These are phyloP conservation scores for Corbicula japonica DNA, from an alignment of 2,888 invertebrate species.

Conservation along the genomic window DNA sequence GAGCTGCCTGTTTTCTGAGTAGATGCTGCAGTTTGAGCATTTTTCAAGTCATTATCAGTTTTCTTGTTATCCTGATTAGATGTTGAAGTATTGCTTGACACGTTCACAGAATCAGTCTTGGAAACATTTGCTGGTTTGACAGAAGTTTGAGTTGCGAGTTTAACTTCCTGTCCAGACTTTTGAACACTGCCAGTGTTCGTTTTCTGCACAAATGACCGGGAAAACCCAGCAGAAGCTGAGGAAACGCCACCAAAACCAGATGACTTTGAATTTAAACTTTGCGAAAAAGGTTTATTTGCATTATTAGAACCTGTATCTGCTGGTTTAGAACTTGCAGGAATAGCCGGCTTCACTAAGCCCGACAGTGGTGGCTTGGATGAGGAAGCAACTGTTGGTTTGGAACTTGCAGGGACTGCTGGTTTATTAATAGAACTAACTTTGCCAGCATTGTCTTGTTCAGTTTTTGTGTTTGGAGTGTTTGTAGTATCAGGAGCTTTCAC, in stretches of 20 bases:
- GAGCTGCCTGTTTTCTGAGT: conserved; percentile 20
- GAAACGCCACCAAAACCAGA: conserved; percentile 26
- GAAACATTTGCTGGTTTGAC: conserved; percentile 16
- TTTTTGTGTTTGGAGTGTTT: too few relatives aligned
- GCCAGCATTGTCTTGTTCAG: too few relatives aligned
- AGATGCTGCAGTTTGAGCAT: conserved; percentile 16
- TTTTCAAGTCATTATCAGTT: conserved; percentile 41
- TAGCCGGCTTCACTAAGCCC: not conserved
- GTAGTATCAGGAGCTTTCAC: conserved; percentile 26
- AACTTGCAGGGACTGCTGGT: not conserved
- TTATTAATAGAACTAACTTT: conserved; percentile 8
- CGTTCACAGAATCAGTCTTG: conserved; percentile 34
- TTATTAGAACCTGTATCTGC: conserved; percentile 15
- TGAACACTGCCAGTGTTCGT: conserved; percentile 3
- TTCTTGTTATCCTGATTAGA: conserved; percentile 32
- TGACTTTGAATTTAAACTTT: conserved; percentile 17
- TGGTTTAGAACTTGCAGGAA: conserved; percentile 16
- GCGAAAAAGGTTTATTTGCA: conserved; percentile 30
- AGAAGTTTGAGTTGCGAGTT: conserved; percentile 6
- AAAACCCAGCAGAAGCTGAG: conserved; percentile 16
- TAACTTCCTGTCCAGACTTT: conserved; percentile 8
- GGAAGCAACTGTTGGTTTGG: conserved; percentile 25
- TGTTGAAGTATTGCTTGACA: conserved; percentile 19
- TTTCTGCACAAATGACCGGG: conserved; percentile 22
- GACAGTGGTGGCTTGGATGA: conserved; percentile 22